Evolutionary conservation across 1,140 invertebrate species (phyloP).

Genomic region (Aphis gossypii): DNA sequence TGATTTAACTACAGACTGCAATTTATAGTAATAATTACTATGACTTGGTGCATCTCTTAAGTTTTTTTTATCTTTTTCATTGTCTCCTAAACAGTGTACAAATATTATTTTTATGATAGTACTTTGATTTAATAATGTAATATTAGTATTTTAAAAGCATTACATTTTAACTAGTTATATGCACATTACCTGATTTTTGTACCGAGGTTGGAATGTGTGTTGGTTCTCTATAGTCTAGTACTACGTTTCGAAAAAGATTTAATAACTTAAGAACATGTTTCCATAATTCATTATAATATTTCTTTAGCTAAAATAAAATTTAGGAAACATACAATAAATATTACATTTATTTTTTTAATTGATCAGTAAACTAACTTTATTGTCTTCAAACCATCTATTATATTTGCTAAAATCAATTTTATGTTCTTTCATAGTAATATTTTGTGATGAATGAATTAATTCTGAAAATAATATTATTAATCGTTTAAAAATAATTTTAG

Average conservation of each 20-base stretch:
- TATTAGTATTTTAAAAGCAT: not conserved
- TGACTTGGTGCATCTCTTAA: not conserved
- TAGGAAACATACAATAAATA: not conserved
- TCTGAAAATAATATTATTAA: slow-evolving; percentile 49
- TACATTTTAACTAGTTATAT: not conserved
- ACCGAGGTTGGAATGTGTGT: slow-evolving; percentile 18
- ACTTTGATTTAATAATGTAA: not conserved
- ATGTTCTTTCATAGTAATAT: slow-evolving; percentile 45
- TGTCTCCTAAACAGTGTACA: slow-evolving; percentile 16
- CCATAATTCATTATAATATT: slow-evolving; percentile 59
- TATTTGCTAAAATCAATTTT: slow-evolving; percentile 47
- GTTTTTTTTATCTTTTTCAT: slow-evolving; percentile 43
- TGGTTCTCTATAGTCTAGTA: slow-evolving; percentile 54
- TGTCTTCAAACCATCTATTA: slow-evolving; percentile 53
- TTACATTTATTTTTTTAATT: slow-evolving; percentile 15
- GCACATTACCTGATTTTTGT: slow-evolving; percentile 40
- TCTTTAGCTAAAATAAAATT: slow-evolving; percentile 44
- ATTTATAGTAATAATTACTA: slow-evolving; percentile 49
- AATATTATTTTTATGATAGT: not conserved
- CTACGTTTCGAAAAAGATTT: slow-evolving; percentile 44
- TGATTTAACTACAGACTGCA: slow-evolving; percentile 41
- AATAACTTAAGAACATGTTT: slow-evolving; percentile 46
- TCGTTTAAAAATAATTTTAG: slow-evolving; percentile 6
- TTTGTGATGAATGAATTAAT: slow-evolving; percentile 26
- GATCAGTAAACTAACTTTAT: slow-evolving; percentile 38